Evolutionary conservation across 2,113 vertebrate species (phyloP).

Genomic region (Tragelaphus scriptus): DNA sequence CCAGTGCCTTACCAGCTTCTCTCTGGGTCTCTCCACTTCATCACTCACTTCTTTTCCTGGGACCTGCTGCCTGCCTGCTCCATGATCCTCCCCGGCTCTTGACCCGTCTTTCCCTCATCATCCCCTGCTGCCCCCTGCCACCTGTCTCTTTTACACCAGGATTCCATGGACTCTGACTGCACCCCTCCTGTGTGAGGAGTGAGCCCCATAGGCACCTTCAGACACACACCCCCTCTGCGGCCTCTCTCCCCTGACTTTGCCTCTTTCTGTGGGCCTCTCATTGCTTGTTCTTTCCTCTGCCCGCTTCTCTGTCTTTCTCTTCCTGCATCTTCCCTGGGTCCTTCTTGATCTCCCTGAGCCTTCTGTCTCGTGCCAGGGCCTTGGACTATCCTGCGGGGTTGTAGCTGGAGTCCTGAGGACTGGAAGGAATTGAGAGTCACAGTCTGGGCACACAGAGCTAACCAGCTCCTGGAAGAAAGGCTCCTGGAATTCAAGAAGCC

Average conservation of each 20-base stretch:
- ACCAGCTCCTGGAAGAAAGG: not conserved
- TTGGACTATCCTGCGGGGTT: not conserved
- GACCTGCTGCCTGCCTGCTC: not conserved
- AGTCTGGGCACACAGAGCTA: not conserved
- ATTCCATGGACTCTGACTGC: not conserved
- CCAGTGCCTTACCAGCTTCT: not conserved
- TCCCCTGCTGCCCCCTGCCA: not conserved
- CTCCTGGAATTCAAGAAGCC: not conserved
- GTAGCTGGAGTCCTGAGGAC: not conserved
- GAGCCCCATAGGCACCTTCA: not conserved
- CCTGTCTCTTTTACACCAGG: not conserved
- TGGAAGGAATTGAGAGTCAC: not conserved
- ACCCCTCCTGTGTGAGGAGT: not conserved
- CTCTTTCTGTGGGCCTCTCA: not conserved
- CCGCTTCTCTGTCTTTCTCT: not conserved
- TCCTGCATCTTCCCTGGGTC: not conserved
- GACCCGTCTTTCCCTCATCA: not conserved
- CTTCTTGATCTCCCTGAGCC: not conserved
- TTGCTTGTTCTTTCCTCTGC: not conserved
- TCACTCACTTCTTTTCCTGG: conserved; percentile 27
- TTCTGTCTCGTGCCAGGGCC: not conserved
- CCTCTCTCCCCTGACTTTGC: not conserved
- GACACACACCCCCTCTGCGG: not conserved
- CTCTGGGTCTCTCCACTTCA: not conserved
- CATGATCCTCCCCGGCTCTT: not conserved